These are phyloP conservation scores for Neuroterus valhalla DNA, from an alignment of 1,140 invertebrate genomes.

Conservation along the genomic window DNA sequence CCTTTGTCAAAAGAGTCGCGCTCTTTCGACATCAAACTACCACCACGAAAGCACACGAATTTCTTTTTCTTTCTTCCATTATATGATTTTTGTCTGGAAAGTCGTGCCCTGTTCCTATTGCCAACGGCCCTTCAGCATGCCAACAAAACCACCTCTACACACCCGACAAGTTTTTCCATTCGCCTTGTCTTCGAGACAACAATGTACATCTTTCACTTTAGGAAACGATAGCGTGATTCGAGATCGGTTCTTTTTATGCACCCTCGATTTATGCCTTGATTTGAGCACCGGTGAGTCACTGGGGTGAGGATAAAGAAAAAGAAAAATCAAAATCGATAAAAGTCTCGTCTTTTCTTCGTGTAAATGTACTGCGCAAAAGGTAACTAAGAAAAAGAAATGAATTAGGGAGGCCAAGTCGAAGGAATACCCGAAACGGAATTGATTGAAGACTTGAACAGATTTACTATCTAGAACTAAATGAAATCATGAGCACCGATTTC, in stretches of 20 bases:
- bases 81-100: slow-evolving; percentile 24
- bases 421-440: neutral
- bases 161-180: neutral
- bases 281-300: neutral
- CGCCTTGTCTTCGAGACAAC: slow-evolving; percentile 1
- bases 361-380: neutral
- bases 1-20: slow-evolving; percentile 13
- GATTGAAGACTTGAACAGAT: neutral
- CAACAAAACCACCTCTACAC: neutral
- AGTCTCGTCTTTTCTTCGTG: neutral
- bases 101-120: neutral
- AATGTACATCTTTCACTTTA: slow-evolving; percentile 15
- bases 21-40: slow-evolving; percentile 1
- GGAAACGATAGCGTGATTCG: slow-evolving; percentile 12
- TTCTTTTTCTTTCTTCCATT: slow-evolving; percentile 1
- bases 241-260: slow-evolving; percentile 3
- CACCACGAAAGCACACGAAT: neutral
- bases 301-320: neutral
- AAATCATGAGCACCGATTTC: too few relatives aligned
- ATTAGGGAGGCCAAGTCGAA: neutral
- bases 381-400: neutral
- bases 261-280: slow-evolving; percentile 1
- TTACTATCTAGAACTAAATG: neutral
- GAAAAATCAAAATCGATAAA: slow-evolving; percentile 5
- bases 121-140: neutral